Conservation (phyloP, 2,797 vertebrate genomes). For the Hoplostethus mediterraneus region DNA sequence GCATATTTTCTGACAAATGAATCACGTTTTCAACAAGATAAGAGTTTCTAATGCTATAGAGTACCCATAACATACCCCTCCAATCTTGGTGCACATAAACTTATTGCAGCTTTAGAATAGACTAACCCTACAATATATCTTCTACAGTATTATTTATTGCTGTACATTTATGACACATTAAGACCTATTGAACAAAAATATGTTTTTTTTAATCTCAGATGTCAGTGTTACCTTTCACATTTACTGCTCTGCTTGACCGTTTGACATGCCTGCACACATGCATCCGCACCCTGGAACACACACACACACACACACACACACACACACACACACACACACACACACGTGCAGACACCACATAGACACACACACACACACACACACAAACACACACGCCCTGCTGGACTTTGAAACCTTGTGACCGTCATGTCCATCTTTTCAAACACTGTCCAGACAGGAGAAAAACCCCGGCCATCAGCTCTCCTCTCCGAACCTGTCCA, state of each 20-base stretch:
- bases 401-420: conserved; percentile 76
- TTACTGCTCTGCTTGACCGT: conserved; percentile 71
- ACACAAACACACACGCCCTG: conserved; percentile 56
- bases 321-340: conserved; percentile 14
- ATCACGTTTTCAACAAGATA: conserved; percentile 70
- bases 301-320: conserved; percentile 9
- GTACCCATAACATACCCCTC: conserved; percentile 32
- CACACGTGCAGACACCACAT: background rate
- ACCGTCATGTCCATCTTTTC: conserved; percentile 83
- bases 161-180: conserved; percentile 2
- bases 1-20: conserved; percentile 68
- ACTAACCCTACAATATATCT: background rate
- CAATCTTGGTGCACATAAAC: conserved; percentile 26
- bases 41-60: conserved; percentile 45
- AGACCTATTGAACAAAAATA: conserved; percentile 44
- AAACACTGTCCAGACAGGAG: conserved; percentile 81
- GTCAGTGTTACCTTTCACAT: conserved; percentile 69
- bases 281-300: conserved; percentile 50
- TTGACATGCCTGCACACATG: conserved; percentile 65
- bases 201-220: conserved; percentile 59
- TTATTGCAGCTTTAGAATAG: conserved; percentile 31
- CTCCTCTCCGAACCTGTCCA: conserved; percentile 84
- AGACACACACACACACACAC: conserved; percentile 18
- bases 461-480: conserved; percentile 82
- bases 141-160: conserved; percentile 2